phyloP scores from a whole-genome alignment of 2,888 invertebrate genomes.

The Pyrrhosoma nymphula region DNA sequence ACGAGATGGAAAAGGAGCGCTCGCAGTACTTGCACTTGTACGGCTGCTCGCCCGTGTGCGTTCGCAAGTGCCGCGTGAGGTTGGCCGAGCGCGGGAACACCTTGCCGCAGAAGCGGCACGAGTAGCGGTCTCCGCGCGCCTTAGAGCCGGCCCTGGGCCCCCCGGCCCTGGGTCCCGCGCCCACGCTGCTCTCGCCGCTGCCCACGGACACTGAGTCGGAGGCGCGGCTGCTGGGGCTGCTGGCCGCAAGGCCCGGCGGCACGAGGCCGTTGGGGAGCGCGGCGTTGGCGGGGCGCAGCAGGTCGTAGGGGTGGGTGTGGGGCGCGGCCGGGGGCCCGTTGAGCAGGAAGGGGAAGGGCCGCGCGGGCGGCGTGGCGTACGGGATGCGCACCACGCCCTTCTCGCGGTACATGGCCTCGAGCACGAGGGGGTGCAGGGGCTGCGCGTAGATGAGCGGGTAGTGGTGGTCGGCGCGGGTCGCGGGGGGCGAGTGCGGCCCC shows the following conservation, averaged over 20 bases:
- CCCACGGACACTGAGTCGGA: conserved; percentile 64
- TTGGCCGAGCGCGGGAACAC: conserved; percentile 98
- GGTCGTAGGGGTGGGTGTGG: conserved; percentile 78
- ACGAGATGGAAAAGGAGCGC: conserved; percentile 98
- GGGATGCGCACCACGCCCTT: conserved; percentile 81
- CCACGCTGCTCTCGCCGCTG: conserved; percentile 73
- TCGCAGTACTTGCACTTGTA: conserved; percentile 99
- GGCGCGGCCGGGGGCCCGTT: conserved; percentile 73
- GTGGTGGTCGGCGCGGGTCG: conserved; percentile 70
- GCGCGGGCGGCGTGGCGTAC: conserved; percentile 79
- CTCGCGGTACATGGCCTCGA: conserved; percentile 85
- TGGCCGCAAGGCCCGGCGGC: conserved; percentile 70
- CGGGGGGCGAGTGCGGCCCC: conserved; percentile 64
- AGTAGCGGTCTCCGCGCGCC: conserved; percentile 91
- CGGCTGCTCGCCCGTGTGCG: conserved; percentile 98
- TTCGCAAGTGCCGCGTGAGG: conserved; percentile 96
- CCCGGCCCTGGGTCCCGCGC: conserved; percentile 72
- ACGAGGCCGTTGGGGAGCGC: conserved; percentile 76
- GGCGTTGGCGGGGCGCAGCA: conserved; percentile 80
- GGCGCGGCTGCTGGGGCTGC: conserved; percentile 48
- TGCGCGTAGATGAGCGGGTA: conserved; percentile 82
- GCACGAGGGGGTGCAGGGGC: conserved; percentile 85
- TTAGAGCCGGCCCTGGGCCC: conserved; percentile 79
- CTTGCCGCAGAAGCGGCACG: conserved; percentile 98
- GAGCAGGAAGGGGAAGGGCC: conserved; percentile 67